Base-by-base conservation (phyloP, 2,888 invertebrate genomes). In the Tinea semifulvella region DNA sequence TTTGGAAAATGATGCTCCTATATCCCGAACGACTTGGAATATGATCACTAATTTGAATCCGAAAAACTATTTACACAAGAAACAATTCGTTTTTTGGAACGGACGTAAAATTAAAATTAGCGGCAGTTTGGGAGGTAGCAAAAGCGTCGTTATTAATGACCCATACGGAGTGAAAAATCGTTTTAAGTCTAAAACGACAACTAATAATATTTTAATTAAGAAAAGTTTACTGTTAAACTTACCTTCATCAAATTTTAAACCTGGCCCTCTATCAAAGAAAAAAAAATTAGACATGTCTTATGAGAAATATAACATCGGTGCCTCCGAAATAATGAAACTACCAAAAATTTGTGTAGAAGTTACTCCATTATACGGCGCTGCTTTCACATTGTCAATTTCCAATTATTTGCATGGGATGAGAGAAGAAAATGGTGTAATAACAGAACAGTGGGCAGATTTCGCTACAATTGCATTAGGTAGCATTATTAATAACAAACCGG, bases 181-280 rank as follows among this genome's bases (percentile, higher is more conserved):
- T 39, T 13, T 40, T 1, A 28, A 13, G 5, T 16, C 20, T 14
- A 20, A 2, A 2, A 11, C 14, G n/a, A 40, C 8, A 20, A 2
- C 19, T 8, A 40, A 40, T 8, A 42, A 46, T 47, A 48, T 22
- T 31, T 8, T 14, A 20, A 13, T 27, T n/a, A 25, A 49, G 47
- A 68, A 59, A 56, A 52, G 60, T 1, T 62, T 73, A 27, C 52
- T 75, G 47, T 55, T 59, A 35, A 63, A 65, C 54, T 73, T 75
- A 1, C 55, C 72, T 47, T 55, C 58, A 47, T 52, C 82, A 8
- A 71, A 70, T 53, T 84, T 85, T 57, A 84, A 75, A 55, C 83
- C 86, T 2, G 86, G 85, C 0, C 86, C 86, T 2, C 59, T 86
- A 38, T 61, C 66, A 43, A 81, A 66, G 55, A 85, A 85, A 61